Conservation (phyloP, 1,140 invertebrate species). For the Drosophila insularis region DNA sequence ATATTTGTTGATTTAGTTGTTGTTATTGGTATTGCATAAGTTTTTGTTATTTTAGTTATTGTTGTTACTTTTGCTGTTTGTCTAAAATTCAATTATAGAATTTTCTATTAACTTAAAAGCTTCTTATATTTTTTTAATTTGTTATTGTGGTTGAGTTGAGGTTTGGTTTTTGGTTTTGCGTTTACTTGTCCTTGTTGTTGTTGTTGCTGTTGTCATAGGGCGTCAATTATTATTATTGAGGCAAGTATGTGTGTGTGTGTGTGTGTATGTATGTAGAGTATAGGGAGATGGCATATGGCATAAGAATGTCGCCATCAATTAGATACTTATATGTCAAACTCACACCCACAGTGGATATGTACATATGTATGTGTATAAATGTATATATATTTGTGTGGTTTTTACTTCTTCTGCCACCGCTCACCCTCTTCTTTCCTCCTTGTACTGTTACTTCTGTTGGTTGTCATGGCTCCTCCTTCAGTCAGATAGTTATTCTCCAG, state of each 20-base stretch:
- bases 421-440: background rate
- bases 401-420: background rate
- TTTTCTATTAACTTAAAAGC: constrained; percentile 77
- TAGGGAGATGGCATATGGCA: background rate
- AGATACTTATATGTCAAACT: constrained; percentile 32
- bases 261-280: background rate
- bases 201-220: constrained; percentile 17
- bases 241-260: background rate
- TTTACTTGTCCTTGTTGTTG: constrained; percentile 17
- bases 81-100: constrained; percentile 75
- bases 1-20: constrained; percentile 12
- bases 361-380: too few species aligned
- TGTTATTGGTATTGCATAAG: constrained; percentile 12
- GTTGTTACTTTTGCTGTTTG: constrained; percentile 30
- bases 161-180: constrained; percentile 8
- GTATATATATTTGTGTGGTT: background rate
- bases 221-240: constrained; percentile 30
- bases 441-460: background rate
- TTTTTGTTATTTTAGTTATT: constrained; percentile 12
- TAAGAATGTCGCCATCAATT: constrained; percentile 64
- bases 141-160: constrained; percentile 56
- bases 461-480: constrained; percentile 4
- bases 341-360: background rate
- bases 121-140: constrained; percentile 81
- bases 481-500: too few species aligned